Evolutionary conservation across 2,888 invertebrate species (phyloP).

Genomic region (Marasmarcha lunaedactyla): DNA sequence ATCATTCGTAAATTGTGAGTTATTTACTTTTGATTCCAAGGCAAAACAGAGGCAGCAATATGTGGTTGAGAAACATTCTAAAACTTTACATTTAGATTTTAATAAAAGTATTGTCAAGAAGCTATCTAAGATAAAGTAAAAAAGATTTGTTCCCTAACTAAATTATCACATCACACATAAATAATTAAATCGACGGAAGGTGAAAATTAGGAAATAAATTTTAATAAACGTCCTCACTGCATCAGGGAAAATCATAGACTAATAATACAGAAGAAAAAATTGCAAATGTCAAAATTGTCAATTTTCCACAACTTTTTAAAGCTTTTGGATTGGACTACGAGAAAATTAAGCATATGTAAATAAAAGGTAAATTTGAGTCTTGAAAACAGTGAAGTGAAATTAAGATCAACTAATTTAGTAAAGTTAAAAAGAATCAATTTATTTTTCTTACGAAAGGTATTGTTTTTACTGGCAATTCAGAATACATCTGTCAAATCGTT

Average conservation of each 20-base stretch:
- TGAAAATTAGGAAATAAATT: slow-evolving; percentile 56
- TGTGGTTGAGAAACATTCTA: slow-evolving; percentile 58
- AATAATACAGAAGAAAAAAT: slow-evolving; percentile 17
- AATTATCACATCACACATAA: slow-evolving; percentile 52
- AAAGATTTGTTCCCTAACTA: slow-evolving; percentile 47
- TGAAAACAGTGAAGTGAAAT: too few species aligned
- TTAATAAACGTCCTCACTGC: slow-evolving; percentile 49
- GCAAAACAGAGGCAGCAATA: slow-evolving; percentile 56
- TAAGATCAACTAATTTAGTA: too few species aligned
- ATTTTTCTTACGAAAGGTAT: too few species aligned
- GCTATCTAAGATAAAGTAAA: slow-evolving; percentile 40
- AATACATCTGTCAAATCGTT: too few species aligned
- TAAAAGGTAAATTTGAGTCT: too few species aligned
- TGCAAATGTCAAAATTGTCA: slow-evolving; percentile 10
- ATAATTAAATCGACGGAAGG: slow-evolving; percentile 52
- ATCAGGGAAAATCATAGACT: slow-evolving; percentile 59
- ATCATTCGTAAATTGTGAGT: slow-evolving; percentile 14
- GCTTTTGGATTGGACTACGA: too few species aligned
- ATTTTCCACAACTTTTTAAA: slow-evolving; percentile 1
- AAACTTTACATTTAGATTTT: slow-evolving; percentile 53
- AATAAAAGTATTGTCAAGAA: slow-evolving; percentile 32
- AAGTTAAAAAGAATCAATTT: too few species aligned
- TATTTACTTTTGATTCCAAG: slow-evolving; percentile 61
- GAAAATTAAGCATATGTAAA: too few species aligned
- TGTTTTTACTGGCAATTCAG: too few species aligned